phyloP scores from a whole-genome alignment of 2,113 vertebrate genomes.

The Corythoichthys intestinalis region DNA sequence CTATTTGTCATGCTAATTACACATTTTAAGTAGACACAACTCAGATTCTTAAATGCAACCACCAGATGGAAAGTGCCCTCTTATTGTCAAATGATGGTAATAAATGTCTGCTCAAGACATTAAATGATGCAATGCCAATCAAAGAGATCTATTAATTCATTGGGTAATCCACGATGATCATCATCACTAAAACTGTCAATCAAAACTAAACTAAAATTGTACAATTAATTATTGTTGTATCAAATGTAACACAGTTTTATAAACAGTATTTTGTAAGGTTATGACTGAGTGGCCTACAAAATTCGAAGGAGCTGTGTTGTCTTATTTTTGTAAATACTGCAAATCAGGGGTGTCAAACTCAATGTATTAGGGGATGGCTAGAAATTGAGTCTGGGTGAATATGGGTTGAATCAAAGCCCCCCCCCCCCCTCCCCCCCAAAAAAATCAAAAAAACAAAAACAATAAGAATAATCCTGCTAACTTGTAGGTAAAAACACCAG shows the following conservation, averaged over 20 bases:
- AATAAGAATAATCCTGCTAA: no score
- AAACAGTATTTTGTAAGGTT: no score
- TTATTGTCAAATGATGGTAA: slow-evolving; percentile 48
- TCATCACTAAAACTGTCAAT: slow-evolving; percentile 4
- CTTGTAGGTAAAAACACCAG: no score
- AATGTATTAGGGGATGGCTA: no score
- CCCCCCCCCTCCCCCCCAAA: no score
- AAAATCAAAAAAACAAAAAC: no score
- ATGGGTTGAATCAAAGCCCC: no score
- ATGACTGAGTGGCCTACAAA: no score
- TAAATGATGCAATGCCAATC: slow-evolving; percentile 21
- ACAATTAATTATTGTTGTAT: not conserved
- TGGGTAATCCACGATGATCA: not conserved
- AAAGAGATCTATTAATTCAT: slow-evolving; percentile 9
- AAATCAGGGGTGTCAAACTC: no score
- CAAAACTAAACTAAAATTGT: not conserved
- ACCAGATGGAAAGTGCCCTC: slow-evolving; percentile 21
- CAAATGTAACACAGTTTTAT: not conserved
- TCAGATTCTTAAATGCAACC: not conserved
- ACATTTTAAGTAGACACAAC: no score
- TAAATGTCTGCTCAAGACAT: slow-evolving; percentile 13
- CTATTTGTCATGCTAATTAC: no score
- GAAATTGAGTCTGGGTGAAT: no score
- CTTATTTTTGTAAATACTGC: not conserved
- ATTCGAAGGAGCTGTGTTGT: not conserved